A percentile compares a stretch with the other conserved stretches of the same genome.
Conservation (phyloP, 1,140 invertebrate species). For the Hypsibius dujardini region DNA sequence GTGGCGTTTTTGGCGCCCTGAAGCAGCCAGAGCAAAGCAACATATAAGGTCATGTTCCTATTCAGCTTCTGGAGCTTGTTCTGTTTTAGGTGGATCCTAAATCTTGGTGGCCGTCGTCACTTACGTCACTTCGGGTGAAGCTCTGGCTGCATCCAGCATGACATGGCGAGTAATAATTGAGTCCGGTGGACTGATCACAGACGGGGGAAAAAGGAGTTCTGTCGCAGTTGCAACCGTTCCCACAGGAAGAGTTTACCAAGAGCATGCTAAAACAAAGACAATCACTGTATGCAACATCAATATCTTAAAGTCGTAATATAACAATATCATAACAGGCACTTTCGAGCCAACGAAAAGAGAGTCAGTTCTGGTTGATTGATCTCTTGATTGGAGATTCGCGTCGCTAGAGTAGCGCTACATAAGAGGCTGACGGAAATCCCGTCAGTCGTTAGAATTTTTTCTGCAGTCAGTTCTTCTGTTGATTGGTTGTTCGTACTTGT, state of each 20-base stretch:
- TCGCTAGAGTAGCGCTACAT: too few relatives aligned
- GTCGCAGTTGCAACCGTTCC: not conserved
- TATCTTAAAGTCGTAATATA: not conserved
- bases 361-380: too few relatives aligned
- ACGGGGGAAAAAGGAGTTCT: conserved; percentile 9
- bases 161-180: conserved; percentile 13
- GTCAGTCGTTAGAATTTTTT: not conserved
- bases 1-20: not conserved
- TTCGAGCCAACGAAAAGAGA: too few relatives aligned
- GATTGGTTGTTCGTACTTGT: conserved; percentile 6
- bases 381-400: too few relatives aligned
- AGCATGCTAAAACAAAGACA: not conserved
- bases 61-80: too few relatives aligned
- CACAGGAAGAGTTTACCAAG: not conserved
- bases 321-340: too few relatives aligned
- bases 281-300: not conserved
- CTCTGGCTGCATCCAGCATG: not conserved
- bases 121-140: not conserved
- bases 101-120: not conserved
- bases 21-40: too few relatives aligned
- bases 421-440: too few relatives aligned
- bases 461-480: not conserved
- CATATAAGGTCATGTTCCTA: too few relatives aligned
- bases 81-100: too few relatives aligned
- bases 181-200: not conserved